Percentiles rank a stretch among this genome's conserved stretches.
Conservation (phyloP, 2,888 invertebrate genomes). For the Strigamia crassipes region DNA sequence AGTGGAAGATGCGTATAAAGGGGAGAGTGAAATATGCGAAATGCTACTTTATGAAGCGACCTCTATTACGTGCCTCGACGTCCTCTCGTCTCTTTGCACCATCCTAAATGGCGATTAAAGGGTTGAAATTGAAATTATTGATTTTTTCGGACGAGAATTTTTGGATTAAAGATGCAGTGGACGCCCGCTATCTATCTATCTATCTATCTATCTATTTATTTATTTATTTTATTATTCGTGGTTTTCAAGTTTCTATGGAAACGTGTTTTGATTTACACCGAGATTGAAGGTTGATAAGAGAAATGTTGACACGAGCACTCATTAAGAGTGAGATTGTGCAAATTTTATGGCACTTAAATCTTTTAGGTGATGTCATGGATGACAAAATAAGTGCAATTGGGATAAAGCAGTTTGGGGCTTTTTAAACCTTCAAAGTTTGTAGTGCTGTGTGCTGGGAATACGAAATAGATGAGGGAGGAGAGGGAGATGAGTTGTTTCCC, state of each 20-base stretch:
- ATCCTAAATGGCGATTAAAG: background rate
- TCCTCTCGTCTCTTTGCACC: background rate
- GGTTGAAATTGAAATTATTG: background rate
- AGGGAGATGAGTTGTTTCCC: conserved; percentile 4
- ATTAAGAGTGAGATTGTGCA: conserved; percentile 22
- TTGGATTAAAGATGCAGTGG: background rate
- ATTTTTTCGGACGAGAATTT: background rate
- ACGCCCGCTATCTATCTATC: no score
- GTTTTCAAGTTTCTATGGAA: background rate
- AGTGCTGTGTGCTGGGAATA: background rate
- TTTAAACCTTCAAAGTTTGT: background rate
- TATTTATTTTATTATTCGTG: background rate
- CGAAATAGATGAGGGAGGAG: background rate
- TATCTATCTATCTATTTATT: background rate
- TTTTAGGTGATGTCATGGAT: conserved; percentile 14
- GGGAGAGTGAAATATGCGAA: background rate
- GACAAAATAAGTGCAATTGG: background rate
- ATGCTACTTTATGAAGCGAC: background rate
- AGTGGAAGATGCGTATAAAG: background rate
- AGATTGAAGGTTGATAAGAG: conserved; percentile 10
- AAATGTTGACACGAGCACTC: conserved; percentile 15
- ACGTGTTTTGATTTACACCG: background rate
- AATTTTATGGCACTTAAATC: conserved; percentile 27
- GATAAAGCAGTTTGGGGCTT: background rate
- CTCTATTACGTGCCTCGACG: background rate